phyloP scores from a whole-genome alignment of 30 jellyfish, hydroid and myxozoan species.

The Hydractinia echinata region DNA sequence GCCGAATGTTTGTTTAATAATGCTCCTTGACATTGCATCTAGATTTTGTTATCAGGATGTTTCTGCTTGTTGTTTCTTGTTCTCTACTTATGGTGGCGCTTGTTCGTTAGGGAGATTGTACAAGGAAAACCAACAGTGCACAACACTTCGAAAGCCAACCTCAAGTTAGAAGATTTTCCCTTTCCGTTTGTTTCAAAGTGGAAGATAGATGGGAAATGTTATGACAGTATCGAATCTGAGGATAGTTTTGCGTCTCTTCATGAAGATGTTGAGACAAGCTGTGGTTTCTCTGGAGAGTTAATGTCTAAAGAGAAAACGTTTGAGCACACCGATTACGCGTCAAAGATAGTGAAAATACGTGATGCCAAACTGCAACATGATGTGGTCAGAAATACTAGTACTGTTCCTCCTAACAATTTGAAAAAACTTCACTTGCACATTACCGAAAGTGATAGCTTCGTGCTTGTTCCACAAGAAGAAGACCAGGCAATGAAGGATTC shows the following conservation, averaged over 20 bases:
- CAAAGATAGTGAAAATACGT: background rate
- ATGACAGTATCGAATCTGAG: constrained; percentile 5
- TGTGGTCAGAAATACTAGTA: background rate
- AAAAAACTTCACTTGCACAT: background rate
- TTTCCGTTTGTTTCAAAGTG: constrained; percentile 7
- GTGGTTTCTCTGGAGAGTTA: background rate
- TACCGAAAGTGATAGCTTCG: constrained; percentile 4
- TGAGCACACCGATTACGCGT: background rate
- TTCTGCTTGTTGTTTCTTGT: constrained; percentile 5
- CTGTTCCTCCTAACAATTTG: background rate
- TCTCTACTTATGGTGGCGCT: constrained; percentile 33
- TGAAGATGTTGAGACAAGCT: too few relatives aligned
- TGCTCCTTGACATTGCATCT: background rate
- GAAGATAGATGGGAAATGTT: constrained; percentile 14
- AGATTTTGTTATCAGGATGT: constrained; percentile 2
- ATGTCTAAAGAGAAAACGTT: background rate
- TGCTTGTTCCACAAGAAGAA: constrained; percentile 7
- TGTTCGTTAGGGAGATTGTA: constrained; percentile 9
- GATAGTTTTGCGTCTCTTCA: background rate
- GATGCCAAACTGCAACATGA: background rate
- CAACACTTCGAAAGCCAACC: too few relatives aligned
- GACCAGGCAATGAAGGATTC: background rate
- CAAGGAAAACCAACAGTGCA: too few relatives aligned
- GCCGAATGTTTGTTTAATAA: background rate
- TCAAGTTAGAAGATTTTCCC: background rate